phyloP scores from a whole-genome alignment of 2,113 vertebrate genomes.

The Elanoides forficatus region DNA sequence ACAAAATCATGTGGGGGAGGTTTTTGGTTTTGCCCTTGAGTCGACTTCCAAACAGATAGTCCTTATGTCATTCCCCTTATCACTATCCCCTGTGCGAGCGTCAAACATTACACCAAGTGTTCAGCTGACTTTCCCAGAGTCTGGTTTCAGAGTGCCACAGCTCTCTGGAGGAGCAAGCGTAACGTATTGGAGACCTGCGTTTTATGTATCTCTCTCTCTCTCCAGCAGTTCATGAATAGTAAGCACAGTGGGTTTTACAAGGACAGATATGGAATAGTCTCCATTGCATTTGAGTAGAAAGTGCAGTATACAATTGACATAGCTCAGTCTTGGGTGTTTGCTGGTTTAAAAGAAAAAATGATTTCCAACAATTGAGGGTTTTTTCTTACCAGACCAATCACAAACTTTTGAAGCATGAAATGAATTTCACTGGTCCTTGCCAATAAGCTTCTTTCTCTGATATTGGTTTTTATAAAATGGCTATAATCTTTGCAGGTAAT shows the following conservation, averaged over 20 bases:
- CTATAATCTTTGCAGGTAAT: constrained; percentile 78
- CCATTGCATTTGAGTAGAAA: constrained; percentile 29
- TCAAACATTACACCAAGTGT: accelerated
- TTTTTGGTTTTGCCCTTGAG: background rate
- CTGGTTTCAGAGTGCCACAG: background rate
- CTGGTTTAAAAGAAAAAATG: constrained; percentile 71
- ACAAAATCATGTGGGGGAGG: background rate
- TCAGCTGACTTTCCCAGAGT: background rate
- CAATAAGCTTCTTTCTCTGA: constrained; percentile 72
- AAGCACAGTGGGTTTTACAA: constrained; percentile 57
- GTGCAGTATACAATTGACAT: constrained; percentile 38
- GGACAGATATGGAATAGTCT: constrained; percentile 38
- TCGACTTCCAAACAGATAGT: background rate
- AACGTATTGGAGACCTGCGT: background rate
- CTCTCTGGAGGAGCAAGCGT: background rate
- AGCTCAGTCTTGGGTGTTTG: constrained; percentile 52
- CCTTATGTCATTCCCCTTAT: background rate
- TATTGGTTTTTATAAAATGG: constrained; percentile 76
- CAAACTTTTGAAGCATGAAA: constrained; percentile 83
- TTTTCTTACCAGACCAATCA: constrained; percentile 68
- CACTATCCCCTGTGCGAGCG: background rate
- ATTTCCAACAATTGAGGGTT: constrained; percentile 59
- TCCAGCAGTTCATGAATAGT: constrained; percentile 57
- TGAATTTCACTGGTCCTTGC: constrained; percentile 73
- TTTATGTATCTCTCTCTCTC: constrained; percentile 9